Percentiles rank a stretch among this genome's conserved stretches.
These are phyloP conservation scores for Nyctibius grandis DNA, from an alignment of 2,797 vertebrate species.

Conservation along the genomic window DNA sequence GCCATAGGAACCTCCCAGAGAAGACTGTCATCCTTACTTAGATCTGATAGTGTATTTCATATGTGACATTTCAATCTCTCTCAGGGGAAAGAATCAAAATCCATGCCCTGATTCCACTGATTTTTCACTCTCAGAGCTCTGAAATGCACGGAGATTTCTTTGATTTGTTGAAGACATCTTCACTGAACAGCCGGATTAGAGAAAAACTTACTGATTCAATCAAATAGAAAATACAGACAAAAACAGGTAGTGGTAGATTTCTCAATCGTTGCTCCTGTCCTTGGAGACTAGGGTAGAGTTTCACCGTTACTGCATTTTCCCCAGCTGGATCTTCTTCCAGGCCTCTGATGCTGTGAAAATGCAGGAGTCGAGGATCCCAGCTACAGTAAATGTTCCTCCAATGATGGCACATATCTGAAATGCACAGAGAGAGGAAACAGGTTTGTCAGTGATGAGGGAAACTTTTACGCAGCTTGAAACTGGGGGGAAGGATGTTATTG, in stretches of 20 bases:
- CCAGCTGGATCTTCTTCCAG: slow-evolving; percentile 99
- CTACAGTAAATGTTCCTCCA: slow-evolving; percentile 97
- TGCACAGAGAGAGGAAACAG: neutral
- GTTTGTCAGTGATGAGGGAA: neutral
- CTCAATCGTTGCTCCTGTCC: slow-evolving; percentile 42
- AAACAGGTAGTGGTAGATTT: slow-evolving; percentile 51
- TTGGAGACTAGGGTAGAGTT: neutral
- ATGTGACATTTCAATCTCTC: neutral
- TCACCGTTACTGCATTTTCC: slow-evolving; percentile 86
- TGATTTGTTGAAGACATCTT: slow-evolving; percentile 45
- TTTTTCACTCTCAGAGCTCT: slow-evolving; percentile 35
- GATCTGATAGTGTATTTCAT: neutral
- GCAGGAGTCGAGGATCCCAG: slow-evolving; percentile 97
- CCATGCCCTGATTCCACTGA: neutral
- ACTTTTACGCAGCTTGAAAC: neutral
- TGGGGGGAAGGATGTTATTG: neutral
- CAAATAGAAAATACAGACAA: slow-evolving; percentile 62
- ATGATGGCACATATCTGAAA: slow-evolving; percentile 96
- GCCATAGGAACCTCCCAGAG: neutral
- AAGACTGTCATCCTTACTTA: neutral
- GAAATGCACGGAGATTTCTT: slow-evolving; percentile 48
- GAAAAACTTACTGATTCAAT: slow-evolving; percentile 58
- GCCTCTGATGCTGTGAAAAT: slow-evolving; percentile 99
- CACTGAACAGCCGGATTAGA: slow-evolving; percentile 47
- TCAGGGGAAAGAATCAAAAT: neutral